Evolutionary conservation across 2,113 vertebrate species (phyloP).

Genomic region (Mesocricetus auratus): DNA sequence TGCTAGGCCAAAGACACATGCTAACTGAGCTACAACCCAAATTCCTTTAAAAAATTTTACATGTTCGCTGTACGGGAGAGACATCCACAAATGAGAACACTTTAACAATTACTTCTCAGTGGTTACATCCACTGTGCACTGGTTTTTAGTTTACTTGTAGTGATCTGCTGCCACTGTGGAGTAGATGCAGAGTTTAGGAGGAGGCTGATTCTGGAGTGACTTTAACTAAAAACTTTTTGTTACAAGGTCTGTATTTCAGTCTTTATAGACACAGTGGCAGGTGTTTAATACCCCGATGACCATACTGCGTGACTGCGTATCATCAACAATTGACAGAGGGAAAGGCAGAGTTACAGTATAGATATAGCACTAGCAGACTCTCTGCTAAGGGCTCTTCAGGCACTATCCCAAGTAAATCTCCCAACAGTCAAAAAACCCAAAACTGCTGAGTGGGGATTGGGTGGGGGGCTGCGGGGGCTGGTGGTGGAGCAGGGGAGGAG

Average conservation of each 20-base stretch:
- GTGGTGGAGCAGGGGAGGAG: too few species aligned
- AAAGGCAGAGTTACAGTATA: neutral
- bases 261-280: neutral
- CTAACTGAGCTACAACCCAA: neutral
- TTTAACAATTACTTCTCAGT: neutral
- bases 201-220: neutral
- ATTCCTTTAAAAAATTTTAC: neutral
- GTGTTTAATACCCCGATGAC: neutral
- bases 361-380: too few species aligned
- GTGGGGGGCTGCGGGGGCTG: too few species aligned
- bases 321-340: neutral
- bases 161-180: neutral
- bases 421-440: neutral
- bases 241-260: neutral
- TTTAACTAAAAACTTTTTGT: neutral
- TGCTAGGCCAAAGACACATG: neutral
- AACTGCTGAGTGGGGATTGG: too few species aligned
- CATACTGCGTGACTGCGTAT: neutral
- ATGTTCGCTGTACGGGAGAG: neutral
- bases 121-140: neutral
- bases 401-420: slow-evolving; percentile 1
- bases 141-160: neutral
- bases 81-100: neutral
- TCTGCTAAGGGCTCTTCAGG: neutral
- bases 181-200: neutral